Evolutionary conservation across 2,797 vertebrate species (phyloP), one percentile per base, ranked within the genome.

Genomic region (Lophius americanus): DNA sequence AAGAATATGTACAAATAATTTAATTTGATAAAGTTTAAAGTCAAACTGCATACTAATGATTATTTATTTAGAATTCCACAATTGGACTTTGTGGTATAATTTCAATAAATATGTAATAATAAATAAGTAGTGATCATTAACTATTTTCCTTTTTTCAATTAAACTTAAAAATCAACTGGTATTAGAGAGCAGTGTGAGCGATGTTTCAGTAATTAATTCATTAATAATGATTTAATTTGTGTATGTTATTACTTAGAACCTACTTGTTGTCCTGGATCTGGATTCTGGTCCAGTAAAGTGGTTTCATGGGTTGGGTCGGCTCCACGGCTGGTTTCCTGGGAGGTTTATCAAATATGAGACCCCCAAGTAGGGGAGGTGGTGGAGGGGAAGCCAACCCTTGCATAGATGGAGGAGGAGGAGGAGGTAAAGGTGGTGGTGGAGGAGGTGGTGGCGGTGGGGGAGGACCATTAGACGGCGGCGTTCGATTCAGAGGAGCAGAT

Each of bases 281-380:
- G 89, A 99, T 96, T 73, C 96, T 94, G 73, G 93, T 97, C 98
- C 98, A 99, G 79, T 99, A 97, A 47, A 99, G 94, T 54, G 97
- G 95, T 84, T 95, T 98, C 97, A 99, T 99, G 67, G 96, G 96
- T 72, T 89, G 88, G 23, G 92, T 90, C 13, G 96, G 96, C 86
- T 97, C 95, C 76, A 98, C 83, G 33, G 91, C 81, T 35, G 89
- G 91, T 81, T 99, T 99, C 53, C 96, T 95, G 79, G 94, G 94
- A 70, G 84, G 85, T 61, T 88, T 92, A 8, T 92, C 86, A 23
- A 69, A 4, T 6, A 63, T 23, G n/a, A 90, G 2, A 48, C 62
- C 53, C 7, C 65, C 59, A 58, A 33, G 35, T 56, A 65, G 70
- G 65, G 81, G 83, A 63, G 85, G 81, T 47, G 85, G 88, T 2